These are phyloP conservation scores for Chionoecetes opilio DNA, from an alignment of 1,140 invertebrate genomes.

Conservation along the genomic window DNA sequence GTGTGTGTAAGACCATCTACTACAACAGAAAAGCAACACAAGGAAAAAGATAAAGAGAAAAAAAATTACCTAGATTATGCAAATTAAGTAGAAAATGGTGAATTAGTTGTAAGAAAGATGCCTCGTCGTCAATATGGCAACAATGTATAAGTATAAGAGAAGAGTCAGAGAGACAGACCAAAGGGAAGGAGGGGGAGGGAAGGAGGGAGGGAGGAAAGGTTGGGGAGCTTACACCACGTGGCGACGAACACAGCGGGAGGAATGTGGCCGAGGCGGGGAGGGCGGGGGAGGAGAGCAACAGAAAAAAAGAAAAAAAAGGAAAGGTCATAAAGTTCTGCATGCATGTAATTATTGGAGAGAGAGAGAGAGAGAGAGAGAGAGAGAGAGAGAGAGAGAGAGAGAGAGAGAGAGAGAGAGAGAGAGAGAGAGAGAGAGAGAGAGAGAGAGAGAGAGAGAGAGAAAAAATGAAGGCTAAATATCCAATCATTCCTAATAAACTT, in stretches of 20 bases:
- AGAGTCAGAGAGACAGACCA: not conserved
- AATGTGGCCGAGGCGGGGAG: not conserved
- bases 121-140: too few relatives aligned
- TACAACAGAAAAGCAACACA: too few relatives aligned
- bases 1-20: too few relatives aligned
- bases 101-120: too few relatives aligned
- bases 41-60: too few relatives aligned
- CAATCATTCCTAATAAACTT: too few relatives aligned
- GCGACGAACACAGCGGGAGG: not conserved
- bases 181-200: not conserved
- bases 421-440: not conserved
- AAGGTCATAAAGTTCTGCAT: not conserved
- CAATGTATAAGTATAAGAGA: too few relatives aligned
- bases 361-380: slow-evolving; percentile 25
- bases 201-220: not conserved
- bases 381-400: slow-evolving; percentile 37
- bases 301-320: not conserved
- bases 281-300: not conserved
- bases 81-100: too few relatives aligned
- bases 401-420: slow-evolving; percentile 52
- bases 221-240: not conserved
- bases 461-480: not conserved
- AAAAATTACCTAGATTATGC: too few relatives aligned
- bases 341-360: not conserved
- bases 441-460: not conserved